Evolutionary conservation across 2,113 vertebrate species (phyloP).

Genomic region (Carassius gibelio): DNA sequence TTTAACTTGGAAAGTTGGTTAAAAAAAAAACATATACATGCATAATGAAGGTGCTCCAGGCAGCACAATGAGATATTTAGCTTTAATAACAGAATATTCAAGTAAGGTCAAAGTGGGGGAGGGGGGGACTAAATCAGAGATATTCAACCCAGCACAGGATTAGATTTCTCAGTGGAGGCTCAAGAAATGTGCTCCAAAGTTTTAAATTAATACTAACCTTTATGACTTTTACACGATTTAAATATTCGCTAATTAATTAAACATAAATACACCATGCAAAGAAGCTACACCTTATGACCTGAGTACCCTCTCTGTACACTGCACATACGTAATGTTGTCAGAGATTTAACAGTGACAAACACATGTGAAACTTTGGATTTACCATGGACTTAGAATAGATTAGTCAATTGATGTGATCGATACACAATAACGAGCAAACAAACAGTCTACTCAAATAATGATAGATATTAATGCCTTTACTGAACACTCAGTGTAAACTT

Average conservation of each 20-base stretch:
- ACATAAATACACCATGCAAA: conserved; percentile 28
- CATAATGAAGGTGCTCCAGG: not conserved
- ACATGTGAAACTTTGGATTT: not conserved
- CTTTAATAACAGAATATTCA: conserved; percentile 1
- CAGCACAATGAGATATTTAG: not conserved
- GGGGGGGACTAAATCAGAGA: not conserved
- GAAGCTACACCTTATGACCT: not conserved
- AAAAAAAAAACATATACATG: not conserved
- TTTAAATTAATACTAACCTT: not conserved
- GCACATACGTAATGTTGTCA: not conserved
- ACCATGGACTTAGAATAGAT: not conserved
- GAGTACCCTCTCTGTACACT: not conserved
- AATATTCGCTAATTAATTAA: conserved; percentile 21
- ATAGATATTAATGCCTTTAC: not conserved
- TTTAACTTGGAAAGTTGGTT: not conserved
- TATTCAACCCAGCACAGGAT: not conserved
- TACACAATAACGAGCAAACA: not conserved
- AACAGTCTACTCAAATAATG: not conserved
- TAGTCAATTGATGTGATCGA: not conserved
- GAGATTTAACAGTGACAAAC: not conserved
- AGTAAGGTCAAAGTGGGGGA: not conserved
- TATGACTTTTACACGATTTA: conserved; percentile 16
- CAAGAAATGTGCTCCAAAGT: not conserved
- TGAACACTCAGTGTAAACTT: not conserved
- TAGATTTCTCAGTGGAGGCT: not conserved